phyloP scores from a whole-genome alignment of 2,113 vertebrate species.

The Regulus satrapa region DNA sequence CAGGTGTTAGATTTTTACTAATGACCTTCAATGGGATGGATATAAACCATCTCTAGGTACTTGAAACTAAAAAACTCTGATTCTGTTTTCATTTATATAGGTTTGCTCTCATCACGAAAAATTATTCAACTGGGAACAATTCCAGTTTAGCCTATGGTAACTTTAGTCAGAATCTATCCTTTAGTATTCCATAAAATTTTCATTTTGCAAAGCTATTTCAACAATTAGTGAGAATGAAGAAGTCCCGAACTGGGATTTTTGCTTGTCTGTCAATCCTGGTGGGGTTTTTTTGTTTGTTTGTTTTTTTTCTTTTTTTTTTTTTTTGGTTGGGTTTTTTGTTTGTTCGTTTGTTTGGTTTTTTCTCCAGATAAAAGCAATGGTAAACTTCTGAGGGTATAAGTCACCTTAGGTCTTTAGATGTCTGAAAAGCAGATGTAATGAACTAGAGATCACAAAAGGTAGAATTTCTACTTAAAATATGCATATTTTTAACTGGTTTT shows the following conservation, averaged over 20 bases:
- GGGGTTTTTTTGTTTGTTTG: not conserved
- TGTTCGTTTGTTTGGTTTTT: not conserved
- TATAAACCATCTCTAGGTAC: not conserved
- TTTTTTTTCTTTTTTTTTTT: not conserved
- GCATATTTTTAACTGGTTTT: not conserved
- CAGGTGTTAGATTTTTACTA: not conserved
- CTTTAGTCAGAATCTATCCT: not conserved
- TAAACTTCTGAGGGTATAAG: not conserved
- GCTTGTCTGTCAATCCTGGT: not conserved
- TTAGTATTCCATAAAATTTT: not conserved
- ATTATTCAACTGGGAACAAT: too few relatives aligned
- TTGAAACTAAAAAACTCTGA: not conserved
- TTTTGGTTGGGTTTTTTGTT: too few relatives aligned
- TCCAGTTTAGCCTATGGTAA: not conserved
- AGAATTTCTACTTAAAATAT: not conserved
- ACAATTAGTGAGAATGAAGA: not conserved
- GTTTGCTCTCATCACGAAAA: not conserved
- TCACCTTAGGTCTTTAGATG: not conserved
- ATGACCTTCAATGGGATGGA: not conserved
- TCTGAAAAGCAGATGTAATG: not conserved
- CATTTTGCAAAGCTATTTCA: not conserved
- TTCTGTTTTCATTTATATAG: not conserved
- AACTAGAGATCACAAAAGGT: not conserved
- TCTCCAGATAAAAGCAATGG: not conserved
- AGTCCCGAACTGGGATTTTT: not conserved